Evolutionary conservation across 2,888 invertebrate species (phyloP), one percentile per base, ranked within the genome.

Genomic region (Drosophila neoperkinsi): DNA sequence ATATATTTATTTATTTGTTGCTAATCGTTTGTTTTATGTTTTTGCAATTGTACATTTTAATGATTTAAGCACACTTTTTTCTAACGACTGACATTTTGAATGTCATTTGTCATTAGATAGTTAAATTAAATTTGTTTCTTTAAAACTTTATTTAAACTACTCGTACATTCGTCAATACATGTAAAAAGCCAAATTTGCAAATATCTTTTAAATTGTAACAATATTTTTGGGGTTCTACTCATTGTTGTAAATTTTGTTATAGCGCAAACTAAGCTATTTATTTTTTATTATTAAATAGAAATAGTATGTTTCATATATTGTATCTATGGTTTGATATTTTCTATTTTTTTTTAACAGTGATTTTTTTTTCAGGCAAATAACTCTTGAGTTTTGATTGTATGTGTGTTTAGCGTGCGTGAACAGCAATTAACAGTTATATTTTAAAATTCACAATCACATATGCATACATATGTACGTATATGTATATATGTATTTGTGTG

Each of bases 51-150:
- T 67, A 64, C 57, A 66, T 71, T 77, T 71, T 63, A 67, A 69
- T 70, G 56, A 56, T 72, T 84, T 78, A 88, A 84, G 85, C 85
- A 88, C 88, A 82, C 77, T 82, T 87, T 70, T 62, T 57, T 74
- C 70, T 63, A 82, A 81, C 74, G 71, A 82, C 81, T 79, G 73
- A 64, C 87, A 84, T 87, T 87, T 82, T 67, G 52, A 84, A 84
- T 82, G 80, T 73, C 60, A 51, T 52, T 53, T 59, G 56, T 74
- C 52, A 41, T 67, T 61, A 64, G 55, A 72, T 76, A 38, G 31
- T 71, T 56, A 30, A 31, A 31, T 57, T 31, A 31, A 53, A 60
- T 71, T 64, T 50, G 53, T 64, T 68, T 38, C 52, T 64, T 69
- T 74, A 70, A 66, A 68, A 50, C 52, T 70, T 70, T 61, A 9